Conservation (phyloP, 2,888 invertebrate species). For the Nebria salina region DNA sequence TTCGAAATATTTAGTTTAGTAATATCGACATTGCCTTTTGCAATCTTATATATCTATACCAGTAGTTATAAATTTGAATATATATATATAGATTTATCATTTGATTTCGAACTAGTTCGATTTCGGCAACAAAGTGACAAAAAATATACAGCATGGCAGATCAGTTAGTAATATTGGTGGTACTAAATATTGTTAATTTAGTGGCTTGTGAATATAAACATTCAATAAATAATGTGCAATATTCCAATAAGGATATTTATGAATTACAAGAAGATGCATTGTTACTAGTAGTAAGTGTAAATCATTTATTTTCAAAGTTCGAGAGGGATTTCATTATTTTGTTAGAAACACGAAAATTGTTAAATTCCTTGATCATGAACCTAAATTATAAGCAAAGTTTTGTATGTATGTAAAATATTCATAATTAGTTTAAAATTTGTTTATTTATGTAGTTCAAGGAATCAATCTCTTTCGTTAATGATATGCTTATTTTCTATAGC, state of each 20-base stretch:
- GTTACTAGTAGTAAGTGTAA: slow-evolving; percentile 11
- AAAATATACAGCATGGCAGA: neutral
- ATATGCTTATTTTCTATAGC: neutral
- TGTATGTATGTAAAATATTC: neutral
- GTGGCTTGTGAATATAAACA: neutral
- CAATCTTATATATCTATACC: neutral
- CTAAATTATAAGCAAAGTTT: neutral
- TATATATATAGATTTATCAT: slow-evolving; percentile 2
- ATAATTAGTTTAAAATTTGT: neutral
- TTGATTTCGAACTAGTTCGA: neutral
- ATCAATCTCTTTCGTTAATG: neutral
- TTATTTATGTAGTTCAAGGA: neutral
- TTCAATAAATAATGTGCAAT: neutral
- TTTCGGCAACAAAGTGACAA: neutral
- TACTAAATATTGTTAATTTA: slow-evolving; percentile 6
- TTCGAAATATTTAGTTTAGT: neutral
- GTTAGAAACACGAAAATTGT: neutral
- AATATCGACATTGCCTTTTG: neutral
- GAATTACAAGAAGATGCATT: slow-evolving; percentile 22
- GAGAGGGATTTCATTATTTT: neutral
- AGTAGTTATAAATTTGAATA: neutral
- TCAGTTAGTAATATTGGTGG: neutral
- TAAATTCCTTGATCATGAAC: neutral
- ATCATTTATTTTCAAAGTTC: neutral
- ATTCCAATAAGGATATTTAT: neutral